Conservation (phyloP, 1,140 invertebrate genomes). For the Meloidogyne floridensis region DNA sequence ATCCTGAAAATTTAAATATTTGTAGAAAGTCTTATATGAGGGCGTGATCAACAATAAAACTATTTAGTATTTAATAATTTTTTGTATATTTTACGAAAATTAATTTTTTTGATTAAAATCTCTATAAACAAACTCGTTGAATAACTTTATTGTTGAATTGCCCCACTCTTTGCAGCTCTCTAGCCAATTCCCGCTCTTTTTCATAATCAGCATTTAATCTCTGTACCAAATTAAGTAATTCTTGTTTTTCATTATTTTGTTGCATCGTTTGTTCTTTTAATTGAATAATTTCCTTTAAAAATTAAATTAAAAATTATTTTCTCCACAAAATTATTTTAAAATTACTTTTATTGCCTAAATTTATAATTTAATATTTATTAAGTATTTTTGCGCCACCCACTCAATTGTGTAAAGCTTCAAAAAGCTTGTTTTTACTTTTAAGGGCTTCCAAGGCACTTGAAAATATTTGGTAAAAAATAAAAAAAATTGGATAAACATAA, state of each 20-base stretch:
- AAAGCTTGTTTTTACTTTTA: conserved; percentile 3
- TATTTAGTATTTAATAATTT: no score
- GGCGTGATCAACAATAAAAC: no score
- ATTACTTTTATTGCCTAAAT: no score
- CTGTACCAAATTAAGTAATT: conserved; percentile 86
- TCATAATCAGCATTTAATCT: conserved; percentile 93
- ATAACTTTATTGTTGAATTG: conserved; percentile 93
- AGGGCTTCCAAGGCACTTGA: background rate
- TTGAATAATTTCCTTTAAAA: conserved; percentile 30
- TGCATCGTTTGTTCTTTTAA: conserved; percentile 29
- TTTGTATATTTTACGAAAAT: no score
- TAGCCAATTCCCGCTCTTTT: conserved; percentile 84
- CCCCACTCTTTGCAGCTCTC: conserved; percentile 94
- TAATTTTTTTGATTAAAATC: no score
- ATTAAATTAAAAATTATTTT: background rate
- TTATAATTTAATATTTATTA: background rate
- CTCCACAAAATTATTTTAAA: no score
- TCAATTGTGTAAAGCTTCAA: background rate
- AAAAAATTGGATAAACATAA: background rate
- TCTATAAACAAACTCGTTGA: conserved; percentile 82
- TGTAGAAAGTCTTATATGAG: background rate
- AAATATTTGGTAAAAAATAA: background rate
- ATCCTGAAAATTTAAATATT: conserved; percentile 28
- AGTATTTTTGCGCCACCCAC: conserved; percentile 3
- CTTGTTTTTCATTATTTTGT: conserved; percentile 40